Conservation (phyloP, 2,113 vertebrate species). For the Meleagris gallopavo region DNA sequence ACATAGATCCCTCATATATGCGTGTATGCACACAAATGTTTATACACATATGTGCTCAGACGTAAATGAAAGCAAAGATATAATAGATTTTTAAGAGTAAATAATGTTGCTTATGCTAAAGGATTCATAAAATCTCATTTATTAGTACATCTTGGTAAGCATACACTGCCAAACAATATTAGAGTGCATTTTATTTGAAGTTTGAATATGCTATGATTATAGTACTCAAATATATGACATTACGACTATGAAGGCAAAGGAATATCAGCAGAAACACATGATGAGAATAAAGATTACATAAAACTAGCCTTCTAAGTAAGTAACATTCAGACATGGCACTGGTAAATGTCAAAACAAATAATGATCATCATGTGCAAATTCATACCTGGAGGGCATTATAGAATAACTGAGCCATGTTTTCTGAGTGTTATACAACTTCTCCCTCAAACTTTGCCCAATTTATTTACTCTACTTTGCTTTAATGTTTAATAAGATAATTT, state of each 20-base stretch:
- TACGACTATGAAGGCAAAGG: neutral
- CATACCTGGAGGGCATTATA: neutral
- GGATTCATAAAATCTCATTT: neutral
- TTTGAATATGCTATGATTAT: neutral
- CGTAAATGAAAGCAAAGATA: neutral
- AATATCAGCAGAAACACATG: neutral
- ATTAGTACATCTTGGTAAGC: neutral
- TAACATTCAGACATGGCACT: neutral
- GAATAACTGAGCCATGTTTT: neutral
- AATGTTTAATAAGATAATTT: neutral
- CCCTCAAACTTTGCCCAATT: neutral
- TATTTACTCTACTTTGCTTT: neutral
- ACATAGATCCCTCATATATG: neutral
- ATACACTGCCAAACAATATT: neutral
- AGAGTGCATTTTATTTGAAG: neutral
- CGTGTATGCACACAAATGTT: neutral
- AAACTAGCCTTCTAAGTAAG: neutral
- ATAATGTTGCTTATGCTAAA: neutral
- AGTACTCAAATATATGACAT: neutral
- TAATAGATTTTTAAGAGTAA: neutral
- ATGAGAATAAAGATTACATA: neutral
- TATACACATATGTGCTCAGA: neutral
- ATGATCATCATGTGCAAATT: neutral
- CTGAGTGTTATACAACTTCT: neutral
- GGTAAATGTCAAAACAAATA: conserved; percentile 19